These are phyloP conservation scores for Magallana angulata DNA, from an alignment of 1,140 invertebrate genomes.

Conservation along the genomic window DNA sequence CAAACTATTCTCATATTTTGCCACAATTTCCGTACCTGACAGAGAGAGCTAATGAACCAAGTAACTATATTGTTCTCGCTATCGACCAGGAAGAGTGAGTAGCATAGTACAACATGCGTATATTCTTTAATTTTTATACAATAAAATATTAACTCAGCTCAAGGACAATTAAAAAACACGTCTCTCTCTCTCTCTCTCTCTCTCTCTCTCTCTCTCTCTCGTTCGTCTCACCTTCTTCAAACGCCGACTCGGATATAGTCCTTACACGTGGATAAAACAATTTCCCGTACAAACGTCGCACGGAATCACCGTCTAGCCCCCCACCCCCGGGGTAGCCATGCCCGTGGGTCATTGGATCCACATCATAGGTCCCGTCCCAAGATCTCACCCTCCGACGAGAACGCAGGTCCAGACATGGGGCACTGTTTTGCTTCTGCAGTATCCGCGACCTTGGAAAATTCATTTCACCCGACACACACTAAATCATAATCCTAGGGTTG, in stretches of 20 bases:
- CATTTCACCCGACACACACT: neutral
- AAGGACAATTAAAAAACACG: too few species aligned
- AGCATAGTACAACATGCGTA: too few species aligned
- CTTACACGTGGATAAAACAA: slow-evolving; percentile 14
- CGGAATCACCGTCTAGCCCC: slow-evolving; percentile 1
- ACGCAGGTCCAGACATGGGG: neutral
- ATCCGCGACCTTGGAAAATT: neutral
- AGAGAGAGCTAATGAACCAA: too few species aligned
- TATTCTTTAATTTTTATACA: too few species aligned
- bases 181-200: slow-evolving; percentile 19
- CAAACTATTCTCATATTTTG: too few species aligned
- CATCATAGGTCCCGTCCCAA: neutral
- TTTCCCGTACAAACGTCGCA: neutral
- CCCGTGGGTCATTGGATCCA: slow-evolving; percentile 12
- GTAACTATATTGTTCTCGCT: too few species aligned
- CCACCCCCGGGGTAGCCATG: neutral
- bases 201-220: slow-evolving; percentile 23
- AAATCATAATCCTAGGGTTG: too few species aligned
- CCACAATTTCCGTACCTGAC: too few species aligned
- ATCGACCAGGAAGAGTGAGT: too few species aligned
- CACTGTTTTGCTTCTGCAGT: neutral
- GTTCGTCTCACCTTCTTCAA: neutral
- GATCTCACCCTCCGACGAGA: neutral
- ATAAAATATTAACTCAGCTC: too few species aligned
- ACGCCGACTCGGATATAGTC: slow-evolving; percentile 13